A percentile compares a stretch with the other conserved stretches of the same genome.
Conservation (phyloP, 1,140 invertebrate genomes). For the Psilanteris sp. region DNA sequence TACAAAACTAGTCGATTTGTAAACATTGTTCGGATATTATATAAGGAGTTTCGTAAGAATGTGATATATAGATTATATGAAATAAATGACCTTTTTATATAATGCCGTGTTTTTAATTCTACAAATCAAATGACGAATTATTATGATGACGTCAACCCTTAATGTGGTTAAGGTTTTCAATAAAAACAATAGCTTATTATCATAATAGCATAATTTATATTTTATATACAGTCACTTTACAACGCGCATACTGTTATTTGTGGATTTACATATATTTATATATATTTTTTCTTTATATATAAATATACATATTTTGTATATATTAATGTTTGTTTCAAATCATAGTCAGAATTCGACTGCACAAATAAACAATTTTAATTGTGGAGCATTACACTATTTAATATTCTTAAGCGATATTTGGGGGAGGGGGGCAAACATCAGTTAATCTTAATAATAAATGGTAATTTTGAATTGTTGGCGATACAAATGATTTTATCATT, state of each 20-base stretch:
- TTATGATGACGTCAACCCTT: no score
- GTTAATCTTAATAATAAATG: no score
- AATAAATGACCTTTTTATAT: constrained; percentile 27
- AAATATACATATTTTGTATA: no score
- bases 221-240: constrained; percentile 80
- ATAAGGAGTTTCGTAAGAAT: constrained; percentile 35
- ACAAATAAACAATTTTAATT: constrained; percentile 45
- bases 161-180: not conserved
- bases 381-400: not conserved
- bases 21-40: constrained; percentile 24
- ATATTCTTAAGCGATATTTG: no score
- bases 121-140: no score
- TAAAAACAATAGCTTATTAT: constrained; percentile 18
- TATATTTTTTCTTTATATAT: no score
- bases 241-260: constrained; percentile 71
- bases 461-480: no score
- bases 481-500: no score
- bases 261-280: constrained; percentile 40
- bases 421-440: no score
- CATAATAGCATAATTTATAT: constrained; percentile 77
- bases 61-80: constrained; percentile 12
- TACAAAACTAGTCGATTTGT: constrained; percentile 31
- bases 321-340: no score
- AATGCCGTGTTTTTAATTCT: not conserved
- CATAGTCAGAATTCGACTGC: constrained; percentile 24